phyloP scores from a whole-genome alignment of 2,113 vertebrate genomes.

The Hippolais icterina region DNA sequence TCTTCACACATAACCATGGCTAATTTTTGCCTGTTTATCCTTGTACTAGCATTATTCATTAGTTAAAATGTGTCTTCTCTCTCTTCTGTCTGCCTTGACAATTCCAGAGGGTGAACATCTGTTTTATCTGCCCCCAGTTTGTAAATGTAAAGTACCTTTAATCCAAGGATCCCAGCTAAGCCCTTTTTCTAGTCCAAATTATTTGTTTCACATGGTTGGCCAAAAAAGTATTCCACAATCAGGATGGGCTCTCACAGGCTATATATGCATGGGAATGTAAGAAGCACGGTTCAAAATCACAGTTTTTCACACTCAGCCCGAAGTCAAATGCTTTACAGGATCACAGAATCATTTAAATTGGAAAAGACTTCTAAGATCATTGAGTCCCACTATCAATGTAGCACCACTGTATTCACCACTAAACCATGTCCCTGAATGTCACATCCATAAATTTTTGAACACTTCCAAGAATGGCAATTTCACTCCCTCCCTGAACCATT shows the following conservation, averaged over 20 bases:
- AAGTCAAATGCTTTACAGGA: background rate
- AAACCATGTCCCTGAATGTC: background rate
- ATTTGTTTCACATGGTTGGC: background rate
- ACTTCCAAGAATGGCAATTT: background rate
- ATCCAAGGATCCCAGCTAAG: background rate
- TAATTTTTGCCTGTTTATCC: background rate
- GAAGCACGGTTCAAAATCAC: background rate
- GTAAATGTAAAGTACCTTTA: background rate
- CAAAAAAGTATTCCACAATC: background rate
- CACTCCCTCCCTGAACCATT: background rate
- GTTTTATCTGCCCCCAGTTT: background rate
- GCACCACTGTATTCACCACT: background rate
- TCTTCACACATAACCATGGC: background rate
- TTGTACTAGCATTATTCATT: background rate
- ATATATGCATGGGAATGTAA: background rate
- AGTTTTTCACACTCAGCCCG: background rate
- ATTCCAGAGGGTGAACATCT: background rate
- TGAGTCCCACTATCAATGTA: no score
- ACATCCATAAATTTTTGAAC: background rate
- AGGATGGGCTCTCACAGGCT: background rate
- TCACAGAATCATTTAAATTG: background rate
- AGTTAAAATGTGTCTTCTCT: background rate
- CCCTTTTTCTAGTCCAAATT: background rate
- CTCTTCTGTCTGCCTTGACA: background rate
- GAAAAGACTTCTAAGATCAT: background rate